Conservation (phyloP, 1,140 invertebrate species). For the Contarinia nasturtii region DNA sequence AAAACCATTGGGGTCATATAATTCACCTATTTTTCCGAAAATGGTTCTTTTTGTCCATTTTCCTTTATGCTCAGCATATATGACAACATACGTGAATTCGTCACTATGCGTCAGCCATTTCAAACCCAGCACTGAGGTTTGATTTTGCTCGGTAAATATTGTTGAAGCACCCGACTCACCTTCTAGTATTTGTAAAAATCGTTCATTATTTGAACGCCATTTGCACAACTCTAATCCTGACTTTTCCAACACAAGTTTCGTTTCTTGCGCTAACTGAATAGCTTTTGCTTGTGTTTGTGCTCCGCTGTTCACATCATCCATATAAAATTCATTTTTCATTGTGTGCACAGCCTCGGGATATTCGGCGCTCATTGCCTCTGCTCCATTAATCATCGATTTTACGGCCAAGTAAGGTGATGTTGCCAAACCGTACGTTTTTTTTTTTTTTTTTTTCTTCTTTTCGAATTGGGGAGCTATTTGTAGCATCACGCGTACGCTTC, state of each 20-base stretch:
- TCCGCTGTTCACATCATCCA: slow-evolving; percentile 24
- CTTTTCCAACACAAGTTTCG: slow-evolving; percentile 5
- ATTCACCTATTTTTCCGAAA: slow-evolving; percentile 7
- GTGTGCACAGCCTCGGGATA: slow-evolving; percentile 10
- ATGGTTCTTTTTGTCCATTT: slow-evolving; percentile 4
- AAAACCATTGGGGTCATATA: slow-evolving; percentile 20
- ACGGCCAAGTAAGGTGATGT: slow-evolving; percentile 20
- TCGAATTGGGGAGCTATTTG: too few species aligned
- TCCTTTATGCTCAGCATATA: slow-evolving; percentile 13
- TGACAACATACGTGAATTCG: slow-evolving; percentile 7
- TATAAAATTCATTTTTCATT: slow-evolving; percentile 16
- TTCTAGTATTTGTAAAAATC: slow-evolving; percentile 5
- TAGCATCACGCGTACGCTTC: too few species aligned
- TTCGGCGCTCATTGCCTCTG: slow-evolving; percentile 9
- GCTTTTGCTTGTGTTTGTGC: slow-evolving; percentile 14
- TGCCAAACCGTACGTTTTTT: too few species aligned
- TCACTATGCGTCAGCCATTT: slow-evolving; percentile 7
- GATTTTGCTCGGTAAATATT: not conserved
- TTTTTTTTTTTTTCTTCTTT: too few species aligned
- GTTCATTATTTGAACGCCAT: slow-evolving; percentile 10
- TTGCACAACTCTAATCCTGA: slow-evolving; percentile 11
- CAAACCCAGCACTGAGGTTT: slow-evolving; percentile 8
- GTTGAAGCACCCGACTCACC: not conserved
- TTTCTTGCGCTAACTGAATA: slow-evolving; percentile 6
- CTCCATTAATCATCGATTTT: slow-evolving; percentile 13